phyloP scores from a whole-genome alignment of 2,888 invertebrate species.

The Microctonus brassicae region DNA sequence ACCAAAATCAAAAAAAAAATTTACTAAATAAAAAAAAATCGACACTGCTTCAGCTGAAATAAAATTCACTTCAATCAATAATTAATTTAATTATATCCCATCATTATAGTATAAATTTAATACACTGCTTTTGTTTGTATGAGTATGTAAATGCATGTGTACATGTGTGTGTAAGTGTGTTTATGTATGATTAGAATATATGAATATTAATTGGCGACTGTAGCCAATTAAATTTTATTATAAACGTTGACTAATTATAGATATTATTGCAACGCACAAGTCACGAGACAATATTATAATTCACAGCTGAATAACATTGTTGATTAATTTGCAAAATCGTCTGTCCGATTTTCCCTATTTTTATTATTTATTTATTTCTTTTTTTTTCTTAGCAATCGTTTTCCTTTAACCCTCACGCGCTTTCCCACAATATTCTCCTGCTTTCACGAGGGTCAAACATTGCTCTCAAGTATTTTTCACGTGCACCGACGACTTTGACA shows the following conservation, averaged over 20 bases:
- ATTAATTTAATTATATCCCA: not conserved
- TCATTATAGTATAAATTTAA: not conserved
- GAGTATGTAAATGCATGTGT: not conserved
- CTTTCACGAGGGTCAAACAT: not conserved
- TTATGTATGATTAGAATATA: not conserved
- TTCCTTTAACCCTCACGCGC: not conserved
- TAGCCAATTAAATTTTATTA: not conserved
- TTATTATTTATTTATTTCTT: not conserved
- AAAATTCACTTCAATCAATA: constrained; percentile 21
- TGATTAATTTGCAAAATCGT: not conserved
- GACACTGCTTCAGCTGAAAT: constrained; percentile 66
- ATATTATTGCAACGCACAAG: not conserved
- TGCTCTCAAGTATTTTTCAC: not conserved
- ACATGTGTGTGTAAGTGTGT: not conserved
- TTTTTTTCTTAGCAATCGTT: not conserved
- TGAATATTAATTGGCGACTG: not conserved
- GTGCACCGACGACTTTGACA: not conserved
- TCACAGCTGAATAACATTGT: not conserved
- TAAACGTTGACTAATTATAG: not conserved
- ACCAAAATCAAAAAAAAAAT: constrained; percentile 46
- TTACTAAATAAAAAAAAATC: constrained; percentile 47
- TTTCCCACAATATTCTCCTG: not conserved
- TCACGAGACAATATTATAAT: not conserved
- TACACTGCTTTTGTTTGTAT: no score
- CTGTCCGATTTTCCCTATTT: no score